Conservation (phyloP, 2,797 vertebrate species). For the Crotalus adamanteus region DNA sequence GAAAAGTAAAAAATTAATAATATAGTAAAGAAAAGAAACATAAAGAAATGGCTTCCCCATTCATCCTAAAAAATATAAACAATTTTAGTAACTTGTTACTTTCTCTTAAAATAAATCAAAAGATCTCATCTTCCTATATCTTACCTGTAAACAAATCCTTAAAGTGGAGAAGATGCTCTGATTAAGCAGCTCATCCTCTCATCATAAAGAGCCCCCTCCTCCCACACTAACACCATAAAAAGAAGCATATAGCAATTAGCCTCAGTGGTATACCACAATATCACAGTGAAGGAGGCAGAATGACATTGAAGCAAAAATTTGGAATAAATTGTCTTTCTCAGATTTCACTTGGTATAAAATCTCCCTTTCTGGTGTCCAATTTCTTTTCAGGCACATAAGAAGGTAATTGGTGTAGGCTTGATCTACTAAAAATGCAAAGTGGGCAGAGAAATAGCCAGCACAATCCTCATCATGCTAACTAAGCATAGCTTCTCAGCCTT, state of each 20-base stretch:
- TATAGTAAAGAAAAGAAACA: neutral
- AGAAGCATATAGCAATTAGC: neutral
- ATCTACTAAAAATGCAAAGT: conserved; percentile 5
- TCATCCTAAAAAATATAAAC: neutral
- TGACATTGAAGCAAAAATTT: neutral
- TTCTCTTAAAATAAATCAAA: neutral
- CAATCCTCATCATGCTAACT: neutral
- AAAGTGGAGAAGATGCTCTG: neutral
- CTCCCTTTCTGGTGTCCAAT: neutral
- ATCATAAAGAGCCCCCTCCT: neutral
- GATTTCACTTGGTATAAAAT: neutral
- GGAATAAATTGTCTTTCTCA: neutral
- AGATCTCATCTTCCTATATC: neutral
- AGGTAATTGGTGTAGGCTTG: neutral
- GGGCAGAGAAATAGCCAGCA: neutral
- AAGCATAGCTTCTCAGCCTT: neutral
- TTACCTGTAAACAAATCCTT: neutral
- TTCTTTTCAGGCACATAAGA: neutral
- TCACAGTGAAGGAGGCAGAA: neutral
- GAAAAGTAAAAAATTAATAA: neutral
- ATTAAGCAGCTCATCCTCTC: neutral
- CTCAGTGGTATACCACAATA: neutral
- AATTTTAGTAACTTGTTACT: neutral
- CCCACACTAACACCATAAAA: neutral
- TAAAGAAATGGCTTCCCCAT: neutral